Evolutionary conservation across 2,797 vertebrate genomes (phyloP), one percentile per base, ranked within the genome.

Genomic region (Syngnathus rostellatus): DNA sequence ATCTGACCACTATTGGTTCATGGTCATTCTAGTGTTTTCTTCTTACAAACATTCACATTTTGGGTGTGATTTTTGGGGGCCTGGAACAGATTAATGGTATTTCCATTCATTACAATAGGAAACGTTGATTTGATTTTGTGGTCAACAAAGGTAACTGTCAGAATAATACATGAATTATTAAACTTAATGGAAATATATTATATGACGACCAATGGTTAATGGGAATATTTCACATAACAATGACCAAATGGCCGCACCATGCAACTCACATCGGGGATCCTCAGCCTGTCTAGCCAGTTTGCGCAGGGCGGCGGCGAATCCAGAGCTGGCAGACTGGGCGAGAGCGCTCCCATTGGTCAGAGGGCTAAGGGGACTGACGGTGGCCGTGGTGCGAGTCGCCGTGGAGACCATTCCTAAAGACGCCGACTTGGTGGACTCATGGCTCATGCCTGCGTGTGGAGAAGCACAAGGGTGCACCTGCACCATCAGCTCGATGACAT

Each of bases 261-360:
- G 25, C 65, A 0, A 50, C 92, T 93, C 91, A 97, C 95, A 95
- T 95, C 94, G 88, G 76, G 96, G 96, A 79, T 98, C 96, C 88
- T 98, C 96, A 0, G 94, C 96, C 88, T 98, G 96, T 87, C 96
- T 98, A 91, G 96, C 96, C 88, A 98, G 93, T 91, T 98, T 96
- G 90, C 96, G 96, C 75, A 98, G 93, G 2, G 96, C 96, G 2
- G 96, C 96, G 38, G 96, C 96, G 67, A 98, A 98, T 93, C 96
- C 95, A 75, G 96, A 96, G 80, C 95, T 94, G 68, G 94, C 90
- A 68, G 95, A 93, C 83, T 94, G 95, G 82, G 91, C 87, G 72
- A 90, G 93, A 0, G 93, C 90, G 89, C 92, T 98, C 91, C 95
- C 94, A 90, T 94, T 95, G 93, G 95, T 92, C 81, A 96, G 92